Conservation (phyloP, 2,113 vertebrate genomes). For the Chaenocephalus aceratus region DNA sequence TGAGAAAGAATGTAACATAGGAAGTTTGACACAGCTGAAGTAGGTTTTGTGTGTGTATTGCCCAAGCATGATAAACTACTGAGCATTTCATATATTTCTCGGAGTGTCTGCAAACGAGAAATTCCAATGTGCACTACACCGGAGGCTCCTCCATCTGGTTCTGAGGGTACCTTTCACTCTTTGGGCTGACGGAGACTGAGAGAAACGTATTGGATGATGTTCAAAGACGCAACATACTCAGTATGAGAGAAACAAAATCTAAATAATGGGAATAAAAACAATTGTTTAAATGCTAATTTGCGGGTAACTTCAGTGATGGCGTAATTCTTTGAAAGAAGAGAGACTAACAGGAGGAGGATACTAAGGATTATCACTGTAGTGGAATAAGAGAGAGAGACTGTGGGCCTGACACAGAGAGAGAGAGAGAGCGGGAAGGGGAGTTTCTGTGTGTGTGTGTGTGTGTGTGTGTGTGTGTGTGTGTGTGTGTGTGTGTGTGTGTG, state of each 20-base stretch:
- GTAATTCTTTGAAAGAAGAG: constrained; percentile 1
- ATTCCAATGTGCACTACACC: too few species aligned
- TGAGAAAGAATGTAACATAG: neutral
- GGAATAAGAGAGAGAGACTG: neutral
- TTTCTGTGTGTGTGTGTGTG: constrained; percentile 35
- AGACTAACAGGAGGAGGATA: constrained; percentile 3
- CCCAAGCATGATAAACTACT: neutral
- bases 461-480: constrained; percentile 34
- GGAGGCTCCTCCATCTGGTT: too few species aligned
- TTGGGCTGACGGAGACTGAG: neutral
- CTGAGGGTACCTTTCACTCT: too few species aligned
- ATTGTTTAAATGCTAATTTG: too few species aligned
- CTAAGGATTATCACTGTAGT: neutral
- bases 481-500: constrained; percentile 24
- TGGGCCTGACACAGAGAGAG: constrained; percentile 11
- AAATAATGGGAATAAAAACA: too few species aligned
- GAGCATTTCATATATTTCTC: neutral
- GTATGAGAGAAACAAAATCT: neutral
- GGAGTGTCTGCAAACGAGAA: too few species aligned
- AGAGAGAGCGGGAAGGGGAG: neutral
- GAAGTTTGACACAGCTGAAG: neutral
- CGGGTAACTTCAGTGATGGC: neutral
- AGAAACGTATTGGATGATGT: neutral
- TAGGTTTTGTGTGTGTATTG: neutral
- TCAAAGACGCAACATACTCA: neutral